Evolutionary conservation across 2,797 vertebrate species (phyloP).

Genomic region (Poeciliopsis gracilis): DNA sequence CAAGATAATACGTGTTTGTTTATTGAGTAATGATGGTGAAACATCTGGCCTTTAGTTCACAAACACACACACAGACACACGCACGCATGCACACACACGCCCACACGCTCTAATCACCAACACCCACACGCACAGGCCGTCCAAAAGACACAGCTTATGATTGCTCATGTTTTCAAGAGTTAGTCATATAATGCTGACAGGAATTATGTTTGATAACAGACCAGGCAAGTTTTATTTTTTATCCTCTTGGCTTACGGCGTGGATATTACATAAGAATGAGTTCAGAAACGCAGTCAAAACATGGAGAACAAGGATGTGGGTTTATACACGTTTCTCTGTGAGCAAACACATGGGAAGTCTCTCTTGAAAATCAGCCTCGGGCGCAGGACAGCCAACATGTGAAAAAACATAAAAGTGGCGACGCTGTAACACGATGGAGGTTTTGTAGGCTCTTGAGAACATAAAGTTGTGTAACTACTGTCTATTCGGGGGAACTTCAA

Average conservation of each 20-base stretch:
- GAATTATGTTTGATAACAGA: constrained; percentile 54
- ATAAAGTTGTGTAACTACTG: constrained; percentile 36
- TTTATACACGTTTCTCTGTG: constrained; percentile 21
- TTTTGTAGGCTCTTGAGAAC: constrained; percentile 33
- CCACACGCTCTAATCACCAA: constrained; percentile 7
- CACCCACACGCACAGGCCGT: not conserved
- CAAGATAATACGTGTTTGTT: constrained; percentile 13
- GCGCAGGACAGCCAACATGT: constrained; percentile 46
- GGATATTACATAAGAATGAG: constrained; percentile 45
- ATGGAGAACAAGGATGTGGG: constrained; percentile 55
- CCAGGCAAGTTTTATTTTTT: constrained; percentile 53
- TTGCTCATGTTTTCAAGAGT: constrained; percentile 19
- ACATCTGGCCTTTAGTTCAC: constrained; percentile 31
- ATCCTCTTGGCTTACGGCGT: constrained; percentile 42
- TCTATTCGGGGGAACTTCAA: constrained; percentile 16
- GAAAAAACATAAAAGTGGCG: constrained; percentile 49
- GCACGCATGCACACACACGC: constrained; percentile 1
- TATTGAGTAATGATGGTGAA: constrained; percentile 23
- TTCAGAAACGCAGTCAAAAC: constrained; percentile 64
- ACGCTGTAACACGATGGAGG: constrained; percentile 32
- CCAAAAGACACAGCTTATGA: constrained; percentile 18
- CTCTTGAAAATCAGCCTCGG: constrained; percentile 64
- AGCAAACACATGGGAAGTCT: constrained; percentile 45
- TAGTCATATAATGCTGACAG: constrained; percentile 41
- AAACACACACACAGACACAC: not conserved